Evolutionary conservation across 2,113 vertebrate genomes (phyloP).

Genomic region (Vulpes vulpes): DNA sequence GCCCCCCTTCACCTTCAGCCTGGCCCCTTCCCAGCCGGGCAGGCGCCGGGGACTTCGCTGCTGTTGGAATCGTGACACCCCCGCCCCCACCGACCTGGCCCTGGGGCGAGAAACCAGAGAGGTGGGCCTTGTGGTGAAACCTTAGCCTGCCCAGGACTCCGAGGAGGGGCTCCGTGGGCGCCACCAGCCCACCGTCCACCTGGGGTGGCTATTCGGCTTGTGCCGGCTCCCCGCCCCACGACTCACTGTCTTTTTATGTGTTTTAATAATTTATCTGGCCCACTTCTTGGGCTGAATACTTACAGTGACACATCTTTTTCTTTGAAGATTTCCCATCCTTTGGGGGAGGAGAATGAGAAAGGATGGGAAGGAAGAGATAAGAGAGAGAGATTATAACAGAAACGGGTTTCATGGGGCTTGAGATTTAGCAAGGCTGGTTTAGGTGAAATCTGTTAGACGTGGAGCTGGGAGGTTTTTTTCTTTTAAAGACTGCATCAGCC

Average conservation of each 20-base stretch:
- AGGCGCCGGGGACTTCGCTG: neutral
- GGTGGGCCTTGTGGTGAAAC: neutral
- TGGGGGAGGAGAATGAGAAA: constrained; percentile 75
- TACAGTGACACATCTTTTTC: constrained; percentile 85
- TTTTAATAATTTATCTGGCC: constrained; percentile 89
- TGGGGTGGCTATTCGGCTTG: neutral
- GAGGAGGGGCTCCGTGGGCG: neutral
- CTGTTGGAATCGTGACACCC: neutral
- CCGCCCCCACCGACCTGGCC: neutral
- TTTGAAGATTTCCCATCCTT: constrained; percentile 85
- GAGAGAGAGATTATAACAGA: constrained; percentile 81
- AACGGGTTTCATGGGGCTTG: constrained; percentile 67
- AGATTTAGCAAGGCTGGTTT: constrained; percentile 70
- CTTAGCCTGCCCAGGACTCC: neutral
- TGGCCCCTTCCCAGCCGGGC: neutral
- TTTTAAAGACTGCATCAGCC: constrained; percentile 37
- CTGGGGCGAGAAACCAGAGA: neutral
- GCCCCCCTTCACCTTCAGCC: constrained; percentile 10
- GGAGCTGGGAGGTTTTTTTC: constrained; percentile 23
- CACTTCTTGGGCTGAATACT: constrained; percentile 84
- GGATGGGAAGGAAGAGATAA: constrained; percentile 74
- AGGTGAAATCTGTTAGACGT: constrained; percentile 73
- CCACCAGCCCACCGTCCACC: neutral
- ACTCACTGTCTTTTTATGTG: constrained; percentile 77
- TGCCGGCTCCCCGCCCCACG: neutral